Base-by-base conservation (phyloP, 2,797 vertebrate genomes). In the Helicolenus hilgendorfi region DNA sequence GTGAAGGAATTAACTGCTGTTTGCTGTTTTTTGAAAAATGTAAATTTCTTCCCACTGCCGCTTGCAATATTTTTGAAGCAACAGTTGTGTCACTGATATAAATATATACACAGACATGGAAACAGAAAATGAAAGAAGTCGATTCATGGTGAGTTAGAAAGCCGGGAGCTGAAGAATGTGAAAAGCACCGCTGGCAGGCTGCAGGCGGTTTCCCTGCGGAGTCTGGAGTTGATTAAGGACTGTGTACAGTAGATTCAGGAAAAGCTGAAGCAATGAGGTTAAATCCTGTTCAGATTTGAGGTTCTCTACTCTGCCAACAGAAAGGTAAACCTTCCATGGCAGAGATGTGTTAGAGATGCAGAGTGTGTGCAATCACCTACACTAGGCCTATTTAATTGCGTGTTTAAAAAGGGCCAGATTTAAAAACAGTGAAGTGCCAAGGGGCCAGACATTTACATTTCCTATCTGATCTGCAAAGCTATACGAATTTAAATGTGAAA, bases 191-290 rank as follows among this genome's bases (percentile, higher is more conserved):
- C 49, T 38, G 79, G 71, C 73, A 67, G 62, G 56, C 74, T 26
- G 67, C 63, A n/a, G 67, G 81, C 55, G 24, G 86, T 55, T 78
- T 81, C 74, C 58, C 79, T 55, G 36, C 68, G 10, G 20, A 72
- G 67, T 74, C 88, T 92, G 86, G 68, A 63, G 35, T 53, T 84
- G 64, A 90, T 93, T 84, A 88, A 75, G 41, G 65, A 49, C 2
- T 11, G 71, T 64, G 15, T 55, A 56, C 60, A 18, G 81, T 63
- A n/a, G 81, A 92, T 76, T 87, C 64, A 31, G 80, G 73, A 45
- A 45, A 72, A 55, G 64, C 75, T 45, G 68, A 63, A 11, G n/a
- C 67, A 5, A 2, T 15, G 69, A 81, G 60, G 59, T 84, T 77
- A 74, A 87, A 72, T 60, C 26, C 9, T 2, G 41, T 18, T 75